Base-by-base conservation (phyloP, 92 coral and sea anemone species). In the Epizoanthus rinbou region DNA sequence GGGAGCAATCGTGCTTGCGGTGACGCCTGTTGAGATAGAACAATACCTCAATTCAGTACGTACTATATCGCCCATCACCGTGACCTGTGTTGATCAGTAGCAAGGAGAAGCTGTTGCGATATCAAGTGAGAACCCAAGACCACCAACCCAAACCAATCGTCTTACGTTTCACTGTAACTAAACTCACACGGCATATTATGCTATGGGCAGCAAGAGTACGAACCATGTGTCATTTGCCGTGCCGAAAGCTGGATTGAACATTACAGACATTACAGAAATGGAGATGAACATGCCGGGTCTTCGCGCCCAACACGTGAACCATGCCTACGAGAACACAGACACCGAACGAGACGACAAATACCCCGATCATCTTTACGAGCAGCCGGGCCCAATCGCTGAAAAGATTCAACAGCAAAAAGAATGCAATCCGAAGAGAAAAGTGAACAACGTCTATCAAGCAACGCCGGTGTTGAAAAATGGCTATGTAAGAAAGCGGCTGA, bases 341-440 rank as follows among this genome's bases (percentile, higher is more conserved):
- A 43, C 3, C 5, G 16, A 24, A 54, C 35, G 53, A 39, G 65
- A 25, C 3, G 80, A 74, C 18, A 74, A 54, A 74, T 74, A 54
- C 4, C 47, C 80, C 24, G 80, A 74, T 17, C 80, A 74, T 17
- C 80, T 24, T 14, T 74, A 74, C 45, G 80, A 74, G 37, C 3
- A 17, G 47, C 76, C 80, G 16, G 80, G 63, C 3, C 80, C 80
- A 6, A 24, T 53, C 8, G 47, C 65, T 6, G 47, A 24, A 14
- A 74, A 63, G 10, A 31, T 54, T 24, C 80, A 54, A 8, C 41
- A 74, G 80, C 22, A 54, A 21, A 74, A 28, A 74, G 65, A 74
- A 17, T 53, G 80, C n/a, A 5, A 54, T 28, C 80, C 80, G 8
- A 54, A 74, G 50, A 74, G 54, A 21, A 74, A 56, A 23, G 64